Base-by-base conservation (phyloP, 2,113 vertebrate species). In the Geococcyx californianus region DNA sequence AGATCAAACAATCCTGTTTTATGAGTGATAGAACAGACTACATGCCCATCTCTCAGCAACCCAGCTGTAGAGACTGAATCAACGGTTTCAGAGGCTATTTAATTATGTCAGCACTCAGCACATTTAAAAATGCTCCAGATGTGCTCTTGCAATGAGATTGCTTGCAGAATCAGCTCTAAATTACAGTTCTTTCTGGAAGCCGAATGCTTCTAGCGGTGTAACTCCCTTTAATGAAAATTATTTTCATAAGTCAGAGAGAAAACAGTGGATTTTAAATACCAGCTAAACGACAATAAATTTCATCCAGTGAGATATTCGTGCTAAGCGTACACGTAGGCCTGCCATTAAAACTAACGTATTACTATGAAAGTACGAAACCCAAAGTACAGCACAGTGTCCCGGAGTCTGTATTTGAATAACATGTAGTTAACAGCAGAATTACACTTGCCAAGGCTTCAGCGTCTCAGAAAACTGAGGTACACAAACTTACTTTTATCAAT, bases 111-210 rank as follows among this genome's bases (percentile, higher is more conserved):
- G 60, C 34, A 86, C 84, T 96, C 86, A 96, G 79, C 69, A 75
- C 94, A 92, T 94, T 87, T 83, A 66, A 82, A 91, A 80, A 68
- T 75, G 47, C 86, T 92, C 69, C 94, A 95, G 56, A 94, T 95
- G 86, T 74, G 69, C 49, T 76, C 55, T 88, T 74, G 85, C 84
- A 84, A 69, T 49, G 60, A 72, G 88, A 44, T 89, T 66, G 62
- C 82, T 95, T 95, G 84, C 68, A 67, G 81, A 94, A 88, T 88
- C 66, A 91, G 77, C 67, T 77, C 34, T 40, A 69, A 88, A 89
- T 93, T 51, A 83, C 13, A 42, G 64, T 81, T 76, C 90, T 84
- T 95, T 91, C 72, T 94, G 77, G 47, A 77, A 91, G 79, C 44
- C 67, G 64, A 86, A 60, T 76, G 87, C 68, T 93, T 70, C 69